Conservation (phyloP, 2,113 vertebrate species). For the Cnemophilus loriae region DNA sequence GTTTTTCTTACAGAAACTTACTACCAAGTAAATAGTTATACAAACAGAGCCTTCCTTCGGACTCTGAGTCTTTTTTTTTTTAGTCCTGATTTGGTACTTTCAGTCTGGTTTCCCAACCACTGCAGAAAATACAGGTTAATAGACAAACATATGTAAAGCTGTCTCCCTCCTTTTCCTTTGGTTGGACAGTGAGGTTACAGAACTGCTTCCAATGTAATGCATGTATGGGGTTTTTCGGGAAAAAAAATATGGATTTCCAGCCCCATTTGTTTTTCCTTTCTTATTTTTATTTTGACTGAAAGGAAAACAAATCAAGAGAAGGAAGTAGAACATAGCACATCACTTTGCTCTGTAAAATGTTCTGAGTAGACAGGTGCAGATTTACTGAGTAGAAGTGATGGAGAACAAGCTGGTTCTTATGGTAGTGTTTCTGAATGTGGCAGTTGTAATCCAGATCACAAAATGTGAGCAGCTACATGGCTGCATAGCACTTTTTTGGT, state of each 20-base stretch:
- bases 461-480: background rate
- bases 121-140: background rate
- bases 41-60: background rate
- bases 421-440: background rate
- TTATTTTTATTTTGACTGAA: background rate
- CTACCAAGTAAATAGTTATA: background rate
- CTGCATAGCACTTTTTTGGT: background rate
- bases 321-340: accelerated
- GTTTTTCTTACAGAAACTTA: background rate
- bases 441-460: background rate
- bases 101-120: background rate
- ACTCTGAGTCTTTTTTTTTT: background rate
- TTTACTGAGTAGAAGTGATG: background rate
- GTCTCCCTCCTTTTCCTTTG: background rate
- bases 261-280: background rate
- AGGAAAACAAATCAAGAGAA: background rate
- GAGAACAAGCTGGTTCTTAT: background rate
- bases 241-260: background rate
- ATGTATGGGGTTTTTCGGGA: background rate
- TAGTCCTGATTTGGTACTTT: background rate
- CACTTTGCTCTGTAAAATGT: background rate
- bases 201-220: background rate
- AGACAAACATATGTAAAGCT: background rate
- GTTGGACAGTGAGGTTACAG: background rate
- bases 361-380: background rate